Percentiles rank a stretch among this genome's conserved stretches.
Conservation (phyloP, 1,140 invertebrate genomes). For the Ips typographus region DNA sequence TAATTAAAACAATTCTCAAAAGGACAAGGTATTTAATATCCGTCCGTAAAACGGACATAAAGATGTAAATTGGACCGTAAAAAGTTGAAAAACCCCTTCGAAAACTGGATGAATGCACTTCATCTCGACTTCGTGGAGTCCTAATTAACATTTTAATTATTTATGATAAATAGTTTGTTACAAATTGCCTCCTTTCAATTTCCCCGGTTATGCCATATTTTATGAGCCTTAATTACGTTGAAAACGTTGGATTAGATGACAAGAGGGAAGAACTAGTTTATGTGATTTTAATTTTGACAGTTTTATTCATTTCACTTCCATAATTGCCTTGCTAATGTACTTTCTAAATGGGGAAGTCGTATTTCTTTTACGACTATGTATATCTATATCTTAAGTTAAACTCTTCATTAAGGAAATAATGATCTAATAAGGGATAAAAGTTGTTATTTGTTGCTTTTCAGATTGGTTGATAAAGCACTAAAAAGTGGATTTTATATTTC, state of each 20-base stretch:
- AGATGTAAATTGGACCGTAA: conserved; percentile 26
- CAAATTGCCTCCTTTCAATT: conserved; percentile 32
- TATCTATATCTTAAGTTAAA: too few species aligned
- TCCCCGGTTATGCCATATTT: conserved; percentile 27
- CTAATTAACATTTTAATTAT: conserved; percentile 35
- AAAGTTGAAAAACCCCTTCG: conserved; percentile 11
- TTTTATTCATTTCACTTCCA: conserved; percentile 9
- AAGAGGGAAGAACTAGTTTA: conserved; percentile 16
- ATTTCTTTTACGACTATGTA: too few species aligned
- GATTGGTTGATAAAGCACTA: too few species aligned
- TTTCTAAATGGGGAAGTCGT: too few species aligned
- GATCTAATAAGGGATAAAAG: too few species aligned
- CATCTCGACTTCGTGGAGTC: conserved; percentile 23
- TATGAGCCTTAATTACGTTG: conserved; percentile 26
- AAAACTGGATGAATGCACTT: conserved; percentile 21
- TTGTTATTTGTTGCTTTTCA: too few species aligned
- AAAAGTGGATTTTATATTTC: too few species aligned
- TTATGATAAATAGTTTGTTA: conserved; percentile 36
- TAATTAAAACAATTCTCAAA: conserved; percentile 25
- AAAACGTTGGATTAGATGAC: conserved; percentile 32
- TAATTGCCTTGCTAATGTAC: neutral
- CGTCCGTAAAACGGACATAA: conserved; percentile 31
- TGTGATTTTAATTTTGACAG: conserved; percentile 21
- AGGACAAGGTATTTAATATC: conserved; percentile 30
- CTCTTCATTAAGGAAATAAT: too few species aligned